Percentiles rank a stretch among this genome's conserved stretches.
Evolutionary conservation across 2,888 invertebrate genomes (phyloP).

Genomic region (Phyto melanocephala): DNA sequence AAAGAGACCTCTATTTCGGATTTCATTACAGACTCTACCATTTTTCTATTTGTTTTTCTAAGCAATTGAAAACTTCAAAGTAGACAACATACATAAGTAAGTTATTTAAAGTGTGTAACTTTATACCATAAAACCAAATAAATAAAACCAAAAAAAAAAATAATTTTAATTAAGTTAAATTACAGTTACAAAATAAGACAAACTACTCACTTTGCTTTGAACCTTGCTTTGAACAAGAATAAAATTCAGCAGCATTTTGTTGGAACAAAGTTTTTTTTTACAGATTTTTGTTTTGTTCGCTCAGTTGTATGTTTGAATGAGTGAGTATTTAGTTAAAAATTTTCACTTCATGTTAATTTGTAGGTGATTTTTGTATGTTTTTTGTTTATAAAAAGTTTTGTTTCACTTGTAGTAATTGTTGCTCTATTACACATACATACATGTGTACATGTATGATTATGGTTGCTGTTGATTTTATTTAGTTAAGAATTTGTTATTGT

Average conservation of each 20-base stretch:
- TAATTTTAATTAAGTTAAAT: neutral
- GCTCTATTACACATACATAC: neutral
- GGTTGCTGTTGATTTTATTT: conserved; percentile 15
- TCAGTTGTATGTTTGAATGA: neutral
- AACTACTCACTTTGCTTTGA: conserved; percentile 42
- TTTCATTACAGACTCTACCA: too few species aligned
- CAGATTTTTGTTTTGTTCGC: neutral
- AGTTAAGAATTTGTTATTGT: conserved; percentile 34
- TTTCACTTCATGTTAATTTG: conserved; percentile 62
- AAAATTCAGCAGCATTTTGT: conserved; percentile 33
- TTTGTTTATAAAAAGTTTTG: neutral
- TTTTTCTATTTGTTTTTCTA: too few species aligned
- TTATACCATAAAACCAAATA: too few species aligned
- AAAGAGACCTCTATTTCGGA: too few species aligned
- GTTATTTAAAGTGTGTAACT: too few species aligned
- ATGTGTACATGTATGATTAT: neutral
- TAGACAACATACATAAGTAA: neutral
- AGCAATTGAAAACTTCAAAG: too few species aligned
- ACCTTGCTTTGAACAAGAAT: neutral
- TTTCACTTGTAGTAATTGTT: conserved; percentile 32
- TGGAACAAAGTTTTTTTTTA: neutral
- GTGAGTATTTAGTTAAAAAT: conserved; percentile 7
- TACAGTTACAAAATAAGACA: neutral
- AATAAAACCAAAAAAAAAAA: too few species aligned
- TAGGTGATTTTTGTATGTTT: neutral